Evolutionary conservation across 2,888 invertebrate species (phyloP), one percentile per base, ranked within the genome.

Genomic region (Hemithea aestivaria): DNA sequence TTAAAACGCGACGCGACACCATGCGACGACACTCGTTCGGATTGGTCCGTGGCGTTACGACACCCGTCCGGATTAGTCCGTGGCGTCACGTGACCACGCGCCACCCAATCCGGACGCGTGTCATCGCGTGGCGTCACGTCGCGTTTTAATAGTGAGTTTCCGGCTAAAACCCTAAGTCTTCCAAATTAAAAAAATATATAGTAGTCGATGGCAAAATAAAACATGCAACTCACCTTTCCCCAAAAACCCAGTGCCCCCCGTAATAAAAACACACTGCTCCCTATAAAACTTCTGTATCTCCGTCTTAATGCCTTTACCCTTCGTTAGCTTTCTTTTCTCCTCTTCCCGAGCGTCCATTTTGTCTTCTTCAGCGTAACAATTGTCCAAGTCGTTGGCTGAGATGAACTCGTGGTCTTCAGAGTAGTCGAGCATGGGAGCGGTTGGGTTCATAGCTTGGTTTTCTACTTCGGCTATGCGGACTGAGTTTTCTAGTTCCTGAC

Each of bases 371-470:
- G 78, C 73, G 53, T 89, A 90, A 48, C 85, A 88, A 7, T 84
- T 73, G 47, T 76, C 76, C 25, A 89, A 58, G 49, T 83, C 69
- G 44, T 74, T 73, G 23, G 85, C 82, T 0, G 89, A 88, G 0
- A 81, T 74, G 60, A 90, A 90, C 48, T 84, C 81, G 45, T 87
- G 83, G 62, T 89, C 88, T 50, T 89, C 89, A 0, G 89, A 79
- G 52, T 64, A 89, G 59, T 89, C 88, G 26, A 83, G 48, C 16
- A 83, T 75, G 0, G 73, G 68, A 0, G 84, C 84, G 1, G 76
- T 74, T 0, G 85, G 80, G 33, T 74, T 83, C 83, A 87, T 82
- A 0, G 74, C 74, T 35, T 78, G 63, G 51, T 79, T 83, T 10
- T 87, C 84, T 1, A 62, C 61, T 30, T 81, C 79, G 0, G 74